Evolutionary conservation across 2,888 invertebrate genomes (phyloP), one percentile per base, ranked within the genome.

Genomic region (Nymphalis polychloros): DNA sequence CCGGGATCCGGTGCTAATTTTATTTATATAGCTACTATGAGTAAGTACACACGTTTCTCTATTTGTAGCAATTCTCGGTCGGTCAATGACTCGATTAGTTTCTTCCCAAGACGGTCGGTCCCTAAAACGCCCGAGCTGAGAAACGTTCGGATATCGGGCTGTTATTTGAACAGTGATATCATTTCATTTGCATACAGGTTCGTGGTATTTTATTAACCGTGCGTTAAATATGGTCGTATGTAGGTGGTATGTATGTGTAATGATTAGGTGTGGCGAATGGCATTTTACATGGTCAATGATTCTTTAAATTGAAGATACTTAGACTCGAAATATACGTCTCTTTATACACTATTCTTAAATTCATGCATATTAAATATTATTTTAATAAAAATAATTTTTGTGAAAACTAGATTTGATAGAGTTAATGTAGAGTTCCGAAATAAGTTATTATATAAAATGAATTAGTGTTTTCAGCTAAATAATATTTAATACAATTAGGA

Each of bases 111-210:
- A 68, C 70, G 68, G 66, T 41, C 63, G 62, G 13, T 69, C 67
- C 68, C 64, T 62, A 64, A 63, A 64, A 67, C 59, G 50, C 13
- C 41, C 49, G 57, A 57, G 53, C 41, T 46, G 57, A 57, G 64
- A 69, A 64, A 64, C 35, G 13, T 49, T 55, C 63, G 59, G 46
- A 59, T 66, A 68, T 68, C 48, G 63, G 55, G 35, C 53, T 68
- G 47, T 73, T 78, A 77, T 78, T 79, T 80, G 76, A 79, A 80
- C 77, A 75, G 79, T 89, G 89, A 89, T 87, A 84, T 89, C 89
- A 88, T 84, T 53, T 82, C 72, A 87, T 88, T 86, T 87, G 82
- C 87, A 88, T 87, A 82, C 80, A 75, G 70, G 81, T 88, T 83
- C 84, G 85, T 81, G 76, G 79, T 80, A 67, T 68, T 75, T 68